A percentile compares a stretch with the other conserved stretches of the same genome.
Evolutionary conservation across 2,888 invertebrate genomes (phyloP).

Genomic region (Siphonodentalium dalli): DNA sequence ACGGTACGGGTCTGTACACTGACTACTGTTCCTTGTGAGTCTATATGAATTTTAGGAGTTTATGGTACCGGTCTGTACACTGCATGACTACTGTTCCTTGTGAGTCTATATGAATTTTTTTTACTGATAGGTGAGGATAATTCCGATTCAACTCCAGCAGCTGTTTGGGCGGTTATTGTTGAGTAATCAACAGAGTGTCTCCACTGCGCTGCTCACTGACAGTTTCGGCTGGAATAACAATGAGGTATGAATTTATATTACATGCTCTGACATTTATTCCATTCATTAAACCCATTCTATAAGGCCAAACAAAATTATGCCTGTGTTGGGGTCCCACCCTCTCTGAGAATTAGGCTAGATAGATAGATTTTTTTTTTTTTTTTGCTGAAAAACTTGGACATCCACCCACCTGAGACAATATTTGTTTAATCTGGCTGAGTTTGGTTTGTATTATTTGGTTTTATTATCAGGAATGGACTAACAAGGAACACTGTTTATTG

Average conservation of each 20-base stretch:
- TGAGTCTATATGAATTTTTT: neutral
- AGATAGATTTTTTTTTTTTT: neutral
- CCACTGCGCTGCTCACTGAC: conserved; percentile 62
- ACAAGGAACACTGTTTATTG: too few species aligned
- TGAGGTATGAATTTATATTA: conserved; percentile 56
- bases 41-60: too few species aligned
- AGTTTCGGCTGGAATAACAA: conserved; percentile 66
- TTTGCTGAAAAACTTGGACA: neutral
- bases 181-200: conserved; percentile 58
- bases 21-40: too few species aligned
- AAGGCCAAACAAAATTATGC: too few species aligned
- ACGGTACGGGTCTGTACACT: too few species aligned
- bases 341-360: neutral
- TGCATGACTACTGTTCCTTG: too few species aligned
- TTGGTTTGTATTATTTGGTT: neutral
- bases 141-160: conserved; percentile 63
- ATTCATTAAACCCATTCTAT: too few species aligned
- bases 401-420: neutral
- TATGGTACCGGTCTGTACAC: too few species aligned
- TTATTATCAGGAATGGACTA: neutral
- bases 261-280: too few species aligned
- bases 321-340: neutral
- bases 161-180: conserved; percentile 61
- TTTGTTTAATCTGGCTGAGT: neutral
- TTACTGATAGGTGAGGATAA: conserved; percentile 54